phyloP scores from a whole-genome alignment of 2,888 invertebrate genomes.

The Eudasyphora cyanicolor region DNA sequence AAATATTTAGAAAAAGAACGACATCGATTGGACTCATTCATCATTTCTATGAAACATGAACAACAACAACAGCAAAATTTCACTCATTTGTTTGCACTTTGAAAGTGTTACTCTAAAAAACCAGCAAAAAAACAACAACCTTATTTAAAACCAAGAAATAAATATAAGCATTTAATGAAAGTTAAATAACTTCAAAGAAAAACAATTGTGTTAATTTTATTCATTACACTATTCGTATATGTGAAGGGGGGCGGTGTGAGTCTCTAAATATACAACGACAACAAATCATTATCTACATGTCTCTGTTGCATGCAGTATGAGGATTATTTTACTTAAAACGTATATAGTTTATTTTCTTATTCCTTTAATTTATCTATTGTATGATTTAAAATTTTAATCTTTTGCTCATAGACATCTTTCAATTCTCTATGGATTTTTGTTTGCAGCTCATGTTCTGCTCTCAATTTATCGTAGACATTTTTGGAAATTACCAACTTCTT shows the following conservation, averaged over 20 bases:
- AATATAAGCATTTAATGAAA: slow-evolving; percentile 27
- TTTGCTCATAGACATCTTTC: slow-evolving; percentile 85
- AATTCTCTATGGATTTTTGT: slow-evolving; percentile 87
- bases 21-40: slow-evolving; percentile 30
- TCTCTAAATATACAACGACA: background rate
- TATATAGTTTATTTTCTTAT: too few relatives aligned
- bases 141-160: slow-evolving; percentile 38
- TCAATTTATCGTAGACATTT: slow-evolving; percentile 87
- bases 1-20: slow-evolving; percentile 17
- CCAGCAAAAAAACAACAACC: slow-evolving; percentile 15
- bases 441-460: slow-evolving; percentile 89
- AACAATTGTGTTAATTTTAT: background rate
- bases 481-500: slow-evolving; percentile 87
- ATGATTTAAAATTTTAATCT: slow-evolving; percentile 80
- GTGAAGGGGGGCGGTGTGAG: too few relatives aligned
- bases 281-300: slow-evolving; percentile 3
- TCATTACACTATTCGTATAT: background rate
- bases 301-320: background rate
- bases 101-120: slow-evolving; percentile 18
- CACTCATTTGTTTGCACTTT: slow-evolving; percentile 20
- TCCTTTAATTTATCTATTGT: slow-evolving; percentile 69
- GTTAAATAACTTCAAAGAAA: slow-evolving; percentile 5
- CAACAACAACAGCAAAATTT: slow-evolving; percentile 43
- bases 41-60: slow-evolving; percentile 32
- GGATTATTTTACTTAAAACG: background rate